Evolutionary conservation across 2,797 vertebrate genomes (phyloP), one percentile per base, ranked within the genome.

Genomic region (Eutrigla gurnardus): DNA sequence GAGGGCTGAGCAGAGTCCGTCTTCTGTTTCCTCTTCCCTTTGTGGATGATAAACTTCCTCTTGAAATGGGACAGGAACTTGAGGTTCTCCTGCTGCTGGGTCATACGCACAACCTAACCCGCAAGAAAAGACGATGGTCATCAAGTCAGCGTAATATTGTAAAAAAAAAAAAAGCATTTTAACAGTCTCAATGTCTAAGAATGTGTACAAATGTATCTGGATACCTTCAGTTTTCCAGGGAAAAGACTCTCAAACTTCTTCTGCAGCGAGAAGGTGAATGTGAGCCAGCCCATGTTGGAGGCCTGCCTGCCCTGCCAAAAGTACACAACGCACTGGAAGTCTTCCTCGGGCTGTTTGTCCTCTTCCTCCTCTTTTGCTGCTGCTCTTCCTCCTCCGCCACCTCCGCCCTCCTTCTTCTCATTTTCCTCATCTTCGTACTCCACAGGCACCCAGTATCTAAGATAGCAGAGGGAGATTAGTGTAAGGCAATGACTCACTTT

Each of bases 211-310:
- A 7, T 17, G 0, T 32, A 18, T 59, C 11, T 0, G 1, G 36
- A 0, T 86, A 96, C 98, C 96, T 98, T 97, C 60, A 99, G 93
- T 83, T 98, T 99, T 65, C 97, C 98, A 0, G 97, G 97, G 87
- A 99, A 99, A 25, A 99, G 96, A 75, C 96, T 98, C 92, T 99
- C 97, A 1, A 99, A 99, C 92, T 99, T 99, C 94, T 98, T 99
- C 93, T 99, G 98, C 58, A 99, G 94, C 75, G 97, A 99, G 94
- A 99, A 99, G 74, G 97, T 98, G 91, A 99, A 99, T 35, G 97
- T 99, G 79, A 99, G 95, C 98, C 98, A 99, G 88, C 98, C 98
- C 98, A 99, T 99, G 91, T 97, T 99, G 91, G 98, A 99, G 70
- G 98, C 98, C 87, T 99, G 96, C 0, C 98, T 92, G 90, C 97